Conservation (phyloP, 2,113 vertebrate species). For the Lynx canadensis region DNA sequence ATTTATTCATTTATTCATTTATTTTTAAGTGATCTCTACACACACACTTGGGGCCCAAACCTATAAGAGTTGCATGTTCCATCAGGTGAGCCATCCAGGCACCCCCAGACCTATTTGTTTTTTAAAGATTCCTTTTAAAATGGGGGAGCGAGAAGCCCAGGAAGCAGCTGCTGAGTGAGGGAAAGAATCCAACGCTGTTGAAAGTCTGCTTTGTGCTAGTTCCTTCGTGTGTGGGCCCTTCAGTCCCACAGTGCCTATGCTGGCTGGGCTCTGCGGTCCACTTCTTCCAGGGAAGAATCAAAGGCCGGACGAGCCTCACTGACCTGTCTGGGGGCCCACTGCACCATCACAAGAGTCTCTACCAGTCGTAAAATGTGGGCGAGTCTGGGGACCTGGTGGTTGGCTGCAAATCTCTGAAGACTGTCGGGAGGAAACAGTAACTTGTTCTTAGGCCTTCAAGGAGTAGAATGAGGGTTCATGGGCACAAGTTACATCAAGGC, state of each 20-base stretch:
- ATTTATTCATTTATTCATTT: background rate
- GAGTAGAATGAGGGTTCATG: background rate
- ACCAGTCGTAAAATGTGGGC: background rate
- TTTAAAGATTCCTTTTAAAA: background rate
- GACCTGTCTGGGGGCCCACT: background rate
- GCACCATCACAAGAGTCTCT: background rate
- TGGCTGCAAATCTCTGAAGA: background rate
- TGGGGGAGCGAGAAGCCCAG: background rate
- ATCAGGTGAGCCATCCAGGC: background rate
- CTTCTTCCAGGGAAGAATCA: no score
- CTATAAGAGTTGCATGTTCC: background rate
- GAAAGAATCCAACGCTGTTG: background rate
- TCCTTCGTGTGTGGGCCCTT: accelerated
- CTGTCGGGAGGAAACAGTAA: background rate
- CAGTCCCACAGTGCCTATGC: background rate
- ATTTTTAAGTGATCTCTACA: background rate
- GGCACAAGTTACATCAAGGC: background rate
- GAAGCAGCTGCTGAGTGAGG: background rate
- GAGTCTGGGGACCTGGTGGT: background rate
- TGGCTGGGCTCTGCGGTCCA: background rate
- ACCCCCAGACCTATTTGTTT: background rate
- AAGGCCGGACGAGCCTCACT: background rate
- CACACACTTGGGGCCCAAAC: background rate
- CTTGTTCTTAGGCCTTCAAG: background rate
- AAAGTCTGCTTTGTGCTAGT: background rate